Conservation (phyloP, 2,797 vertebrate species). For the Danio jaintianensis region DNA sequence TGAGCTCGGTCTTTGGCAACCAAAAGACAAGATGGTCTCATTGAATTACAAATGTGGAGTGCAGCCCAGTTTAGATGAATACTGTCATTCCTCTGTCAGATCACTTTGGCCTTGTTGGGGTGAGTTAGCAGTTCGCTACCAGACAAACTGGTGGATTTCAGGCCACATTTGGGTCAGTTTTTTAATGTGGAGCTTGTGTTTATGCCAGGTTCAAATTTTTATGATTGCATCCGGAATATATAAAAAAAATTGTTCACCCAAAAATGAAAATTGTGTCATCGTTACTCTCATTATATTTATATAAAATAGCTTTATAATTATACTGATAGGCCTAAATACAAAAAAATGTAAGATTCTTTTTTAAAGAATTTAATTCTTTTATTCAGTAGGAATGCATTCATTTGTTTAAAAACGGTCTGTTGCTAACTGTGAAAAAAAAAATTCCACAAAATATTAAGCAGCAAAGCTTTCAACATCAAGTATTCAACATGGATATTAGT, state of each 20-base stretch:
- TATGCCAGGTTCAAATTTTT: background rate
- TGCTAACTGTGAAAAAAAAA: too few species aligned
- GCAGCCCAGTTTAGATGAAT: constrained; percentile 32
- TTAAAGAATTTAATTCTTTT: too few species aligned
- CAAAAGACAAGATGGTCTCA: constrained; percentile 38
- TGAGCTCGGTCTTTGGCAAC: constrained; percentile 40
- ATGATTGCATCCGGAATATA: background rate
- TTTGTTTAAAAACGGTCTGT: too few species aligned
- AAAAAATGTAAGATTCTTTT: too few species aligned
- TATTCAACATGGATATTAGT: background rate
- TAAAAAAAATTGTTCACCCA: background rate
- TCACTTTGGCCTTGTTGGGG: constrained; percentile 14
- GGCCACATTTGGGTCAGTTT: background rate
- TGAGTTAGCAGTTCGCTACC: constrained; percentile 18
- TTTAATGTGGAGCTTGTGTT: background rate
- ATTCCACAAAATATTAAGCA: background rate
- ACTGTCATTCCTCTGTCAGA: constrained; percentile 23
- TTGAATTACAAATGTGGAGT: constrained; percentile 41
- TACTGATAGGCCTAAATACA: too few species aligned
- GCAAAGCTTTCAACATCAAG: background rate
- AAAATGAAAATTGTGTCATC: background rate
- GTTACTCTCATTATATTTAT: background rate
- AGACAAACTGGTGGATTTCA: background rate
- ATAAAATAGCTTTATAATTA: too few species aligned
- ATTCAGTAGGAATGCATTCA: too few species aligned